phyloP scores from a whole-genome alignment of 2,797 vertebrate genomes.

The Chromobotia macracanthus region DNA sequence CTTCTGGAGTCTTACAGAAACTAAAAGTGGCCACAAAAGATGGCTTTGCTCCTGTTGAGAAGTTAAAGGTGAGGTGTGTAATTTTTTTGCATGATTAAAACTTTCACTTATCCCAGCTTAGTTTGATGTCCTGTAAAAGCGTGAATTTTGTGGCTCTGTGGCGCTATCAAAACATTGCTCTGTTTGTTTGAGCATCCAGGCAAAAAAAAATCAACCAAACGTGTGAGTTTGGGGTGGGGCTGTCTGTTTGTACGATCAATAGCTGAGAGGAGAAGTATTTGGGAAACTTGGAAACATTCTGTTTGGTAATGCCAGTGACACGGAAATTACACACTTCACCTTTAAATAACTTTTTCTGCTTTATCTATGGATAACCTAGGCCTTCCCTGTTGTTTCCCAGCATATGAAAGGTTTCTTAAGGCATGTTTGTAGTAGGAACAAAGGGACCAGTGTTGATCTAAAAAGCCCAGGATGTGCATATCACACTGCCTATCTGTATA shows the following conservation, averaged over 20 bases:
- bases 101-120: background rate
- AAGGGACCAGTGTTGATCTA: conserved; percentile 57
- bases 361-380: background rate
- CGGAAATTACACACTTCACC: conserved; percentile 19
- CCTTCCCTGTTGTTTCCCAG: conserved; percentile 16
- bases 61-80: conserved; percentile 30
- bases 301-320: background rate
- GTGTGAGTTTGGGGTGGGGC: background rate
- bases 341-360: background rate
- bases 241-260: background rate
- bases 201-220: background rate
- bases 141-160: conserved; percentile 1
- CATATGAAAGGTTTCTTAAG: conserved; percentile 46
- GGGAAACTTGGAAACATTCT: too few relatives aligned
- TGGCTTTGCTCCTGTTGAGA: background rate
- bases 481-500: conserved; percentile 35
- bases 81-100: conserved; percentile 13
- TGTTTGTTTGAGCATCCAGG: conserved; percentile 43
- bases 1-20: conserved; percentile 1
- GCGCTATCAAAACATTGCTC: conserved; percentile 21
- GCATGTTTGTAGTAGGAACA: conserved; percentile 36
- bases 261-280: background rate
- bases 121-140: background rate
- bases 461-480: conserved; percentile 37
- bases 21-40: too few relatives aligned